Percentiles rank a stretch among this genome's conserved stretches.
These are phyloP conservation scores for Teleogryllus oceanicus DNA, from an alignment of 2,888 invertebrate species.

Conservation along the genomic window DNA sequence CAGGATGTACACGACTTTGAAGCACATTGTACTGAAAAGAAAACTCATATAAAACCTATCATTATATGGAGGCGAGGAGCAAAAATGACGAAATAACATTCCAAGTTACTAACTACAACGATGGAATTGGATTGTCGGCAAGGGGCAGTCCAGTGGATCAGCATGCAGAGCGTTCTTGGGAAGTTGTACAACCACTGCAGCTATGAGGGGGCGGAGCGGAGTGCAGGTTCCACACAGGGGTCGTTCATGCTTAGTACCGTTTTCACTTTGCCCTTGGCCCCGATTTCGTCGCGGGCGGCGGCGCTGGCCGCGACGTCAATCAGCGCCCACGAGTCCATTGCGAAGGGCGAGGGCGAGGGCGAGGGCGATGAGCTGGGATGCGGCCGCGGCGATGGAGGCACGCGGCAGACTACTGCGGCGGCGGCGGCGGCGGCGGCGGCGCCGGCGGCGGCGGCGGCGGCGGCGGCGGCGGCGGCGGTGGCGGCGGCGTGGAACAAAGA, in stretches of 20 bases:
- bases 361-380: background rate
- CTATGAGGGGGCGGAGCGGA: background rate
- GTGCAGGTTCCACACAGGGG: background rate
- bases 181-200: too few species aligned
- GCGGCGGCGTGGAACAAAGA: background rate
- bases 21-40: too few species aligned
- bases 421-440: background rate
- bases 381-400: background rate
- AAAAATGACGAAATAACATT: too few species aligned
- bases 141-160: too few species aligned
- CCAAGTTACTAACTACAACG: too few species aligned
- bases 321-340: conserved; percentile 71
- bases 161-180: too few species aligned
- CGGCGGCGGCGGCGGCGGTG: background rate
- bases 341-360: background rate
- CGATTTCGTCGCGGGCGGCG: conserved; percentile 52
- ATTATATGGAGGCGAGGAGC: too few species aligned
- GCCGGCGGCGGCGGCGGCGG: background rate
- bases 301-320: conserved; percentile 61
- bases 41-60: too few species aligned
- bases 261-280: conserved; percentile 36
- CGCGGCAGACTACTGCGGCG: background rate
- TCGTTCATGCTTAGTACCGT: conserved; percentile 41
- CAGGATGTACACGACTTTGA: too few species aligned
- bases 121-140: too few species aligned